Percentiles rank a stretch among this genome's conserved stretches.
Evolutionary conservation across 2,797 vertebrate genomes (phyloP).

Genomic region (Podarcis lilfordi): DNA sequence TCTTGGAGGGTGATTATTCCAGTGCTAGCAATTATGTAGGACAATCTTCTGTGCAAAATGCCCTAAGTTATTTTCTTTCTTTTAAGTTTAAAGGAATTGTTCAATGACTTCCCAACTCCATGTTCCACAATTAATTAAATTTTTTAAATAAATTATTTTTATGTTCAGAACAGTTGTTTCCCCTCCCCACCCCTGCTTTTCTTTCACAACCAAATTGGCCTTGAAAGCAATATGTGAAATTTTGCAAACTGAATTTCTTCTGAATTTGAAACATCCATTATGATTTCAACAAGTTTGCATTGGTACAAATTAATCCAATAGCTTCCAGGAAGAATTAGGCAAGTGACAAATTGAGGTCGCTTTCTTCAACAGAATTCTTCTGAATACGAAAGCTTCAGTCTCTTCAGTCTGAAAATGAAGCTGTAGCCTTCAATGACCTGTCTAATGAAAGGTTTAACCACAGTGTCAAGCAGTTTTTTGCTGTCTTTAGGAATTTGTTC

Average conservation of each 20-base stretch:
- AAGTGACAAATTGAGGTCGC: neutral
- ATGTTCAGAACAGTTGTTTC: neutral
- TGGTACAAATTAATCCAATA: conserved; percentile 15
- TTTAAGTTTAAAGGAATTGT: no score
- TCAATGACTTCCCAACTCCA: no score
- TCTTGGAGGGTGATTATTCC: neutral
- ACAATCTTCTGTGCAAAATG: neutral
- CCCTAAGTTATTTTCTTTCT: no score
- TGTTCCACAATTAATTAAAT: neutral
- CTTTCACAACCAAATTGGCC: neutral
- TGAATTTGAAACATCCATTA: neutral
- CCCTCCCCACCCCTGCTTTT: neutral
- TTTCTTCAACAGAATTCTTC: conserved; percentile 1
- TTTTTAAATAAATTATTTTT: neutral
- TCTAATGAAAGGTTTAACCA: conserved; percentile 69
- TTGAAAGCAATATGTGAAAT: neutral
- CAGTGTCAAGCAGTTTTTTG: conserved; percentile 54
- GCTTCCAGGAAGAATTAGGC: conserved; percentile 33
- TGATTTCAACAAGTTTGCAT: conserved; percentile 21
- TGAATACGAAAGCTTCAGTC: conserved; percentile 31
- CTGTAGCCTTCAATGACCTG: conserved; percentile 41
- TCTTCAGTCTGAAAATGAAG: conserved; percentile 34
- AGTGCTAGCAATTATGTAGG: neutral
- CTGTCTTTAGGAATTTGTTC: conserved; percentile 74
- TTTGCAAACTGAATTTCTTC: neutral